A percentile compares a stretch with the other conserved stretches of the same genome.
Evolutionary conservation across 2,797 vertebrate species (phyloP).

Genomic region (Acrossocheilus fasciatus): DNA sequence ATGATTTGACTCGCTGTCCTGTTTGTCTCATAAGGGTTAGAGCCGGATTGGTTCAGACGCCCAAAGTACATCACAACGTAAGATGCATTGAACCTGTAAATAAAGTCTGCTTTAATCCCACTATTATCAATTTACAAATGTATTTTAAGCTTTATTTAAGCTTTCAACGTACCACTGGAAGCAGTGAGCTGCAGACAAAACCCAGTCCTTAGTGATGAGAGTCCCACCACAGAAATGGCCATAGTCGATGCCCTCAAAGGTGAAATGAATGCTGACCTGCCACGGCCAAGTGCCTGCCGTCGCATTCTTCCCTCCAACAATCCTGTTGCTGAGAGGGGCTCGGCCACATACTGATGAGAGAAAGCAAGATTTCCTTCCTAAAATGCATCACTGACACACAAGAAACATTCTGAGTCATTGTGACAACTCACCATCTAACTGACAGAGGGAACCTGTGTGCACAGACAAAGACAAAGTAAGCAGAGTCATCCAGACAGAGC

Average conservation of each 20-base stretch:
- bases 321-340: conserved; percentile 63
- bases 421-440: conserved; percentile 51
- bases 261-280: conserved; percentile 67
- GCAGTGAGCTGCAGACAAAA: no score
- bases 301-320: conserved; percentile 67
- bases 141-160: no score
- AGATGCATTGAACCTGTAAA: not conserved
- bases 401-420: not conserved
- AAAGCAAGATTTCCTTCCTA: not conserved
- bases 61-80: conserved; percentile 10
- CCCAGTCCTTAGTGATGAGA: no score
- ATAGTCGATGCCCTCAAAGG: accelerated
- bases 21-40: not conserved
- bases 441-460: not conserved
- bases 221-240: conserved; percentile 49
- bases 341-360: not conserved
- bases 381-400: not conserved
- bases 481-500: not conserved
- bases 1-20: not conserved
- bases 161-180: no score
- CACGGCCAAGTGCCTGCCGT: conserved; percentile 68
- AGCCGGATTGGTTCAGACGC: not conserved
- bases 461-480: not conserved
- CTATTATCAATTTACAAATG: no score
- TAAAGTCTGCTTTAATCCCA: no score